These are phyloP conservation scores for Gila robusta DNA, from an alignment of 2,797 vertebrate species.

Conservation along the genomic window DNA sequence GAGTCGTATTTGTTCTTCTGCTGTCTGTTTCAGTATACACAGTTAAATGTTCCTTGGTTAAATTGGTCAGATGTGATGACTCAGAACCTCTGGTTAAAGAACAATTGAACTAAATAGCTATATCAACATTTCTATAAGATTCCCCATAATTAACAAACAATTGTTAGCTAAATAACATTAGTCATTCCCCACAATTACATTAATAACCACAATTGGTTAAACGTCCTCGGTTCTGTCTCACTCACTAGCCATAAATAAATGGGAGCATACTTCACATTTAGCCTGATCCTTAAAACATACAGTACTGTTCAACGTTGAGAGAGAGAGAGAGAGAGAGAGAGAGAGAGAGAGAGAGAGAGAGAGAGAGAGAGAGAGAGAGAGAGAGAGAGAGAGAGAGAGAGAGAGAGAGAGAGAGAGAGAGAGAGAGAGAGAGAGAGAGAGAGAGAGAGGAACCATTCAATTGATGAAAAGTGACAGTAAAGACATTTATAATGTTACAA, in stretches of 20 bases:
- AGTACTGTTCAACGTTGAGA: background rate
- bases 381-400: background rate
- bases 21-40: background rate
- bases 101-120: background rate
- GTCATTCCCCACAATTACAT: background rate
- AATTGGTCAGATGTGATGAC: background rate
- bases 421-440: too few relatives aligned
- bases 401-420: too few relatives aligned
- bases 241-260: background rate
- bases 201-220: background rate
- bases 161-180: background rate
- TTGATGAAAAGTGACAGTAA: background rate
- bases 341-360: too few relatives aligned
- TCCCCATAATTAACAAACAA: background rate
- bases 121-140: background rate
- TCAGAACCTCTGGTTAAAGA: conserved; percentile 10
- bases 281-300: background rate
- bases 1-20: conserved; percentile 29
- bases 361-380: too few relatives aligned
- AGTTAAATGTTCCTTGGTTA: background rate
- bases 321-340: too few relatives aligned
- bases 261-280: background rate
- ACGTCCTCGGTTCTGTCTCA: background rate
- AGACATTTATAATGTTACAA: background rate
- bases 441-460: background rate